Evolutionary conservation across 2,797 vertebrate genomes (phyloP).

Genomic region (Notoglanidium macrostoma): DNA sequence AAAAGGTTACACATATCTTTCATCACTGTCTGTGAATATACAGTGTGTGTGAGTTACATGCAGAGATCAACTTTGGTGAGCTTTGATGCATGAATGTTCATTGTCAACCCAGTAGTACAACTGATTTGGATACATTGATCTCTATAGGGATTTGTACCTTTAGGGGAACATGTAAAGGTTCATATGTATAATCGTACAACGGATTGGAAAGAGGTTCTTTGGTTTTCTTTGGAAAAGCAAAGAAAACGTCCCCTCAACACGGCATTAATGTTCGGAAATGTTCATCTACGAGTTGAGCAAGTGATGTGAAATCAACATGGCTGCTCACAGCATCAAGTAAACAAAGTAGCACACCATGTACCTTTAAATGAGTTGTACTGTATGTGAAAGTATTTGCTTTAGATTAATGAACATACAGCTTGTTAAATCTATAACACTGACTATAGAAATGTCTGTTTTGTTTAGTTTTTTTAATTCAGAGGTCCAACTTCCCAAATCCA

Average conservation of each 20-base stretch:
- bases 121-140: neutral
- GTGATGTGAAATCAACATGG: neutral
- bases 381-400: neutral
- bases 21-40: neutral
- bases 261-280: neutral
- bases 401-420: neutral
- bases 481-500: neutral
- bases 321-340: neutral
- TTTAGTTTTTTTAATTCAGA: too few species aligned
- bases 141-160: neutral
- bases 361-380: neutral
- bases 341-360: neutral
- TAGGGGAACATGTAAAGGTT: neutral
- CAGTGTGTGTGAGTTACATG: neutral
- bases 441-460: neutral
- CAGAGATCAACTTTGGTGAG: neutral
- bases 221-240: neutral
- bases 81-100: neutral
- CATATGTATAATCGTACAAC: neutral
- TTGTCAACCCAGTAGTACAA: neutral
- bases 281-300: neutral
- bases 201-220: neutral
- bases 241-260: neutral
- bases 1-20: slow-evolving; percentile 14
- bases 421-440: neutral